Base-by-base conservation (phyloP, 2,797 vertebrate species). In the Limosa lapponica region DNA sequence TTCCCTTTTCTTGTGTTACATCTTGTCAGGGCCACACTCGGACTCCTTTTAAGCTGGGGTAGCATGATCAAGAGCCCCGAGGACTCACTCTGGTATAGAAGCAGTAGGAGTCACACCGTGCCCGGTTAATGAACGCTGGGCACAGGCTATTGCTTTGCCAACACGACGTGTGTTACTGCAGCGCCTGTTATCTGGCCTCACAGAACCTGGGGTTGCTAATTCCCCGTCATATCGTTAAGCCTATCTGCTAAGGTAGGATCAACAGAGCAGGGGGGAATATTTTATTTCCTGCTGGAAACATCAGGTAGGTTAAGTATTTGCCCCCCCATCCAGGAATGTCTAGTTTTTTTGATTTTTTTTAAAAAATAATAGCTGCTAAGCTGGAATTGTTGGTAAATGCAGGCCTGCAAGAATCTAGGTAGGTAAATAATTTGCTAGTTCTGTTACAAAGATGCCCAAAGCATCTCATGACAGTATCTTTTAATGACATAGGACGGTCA, bases 281-380 rank as follows among this genome's bases (percentile, higher is more conserved):
- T 93, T 81, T 70, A 62, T 75, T 82, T 84, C 73, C 59, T 44
- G 48, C 55, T 87, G 85, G 70, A 87, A 93, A 43, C 51, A 61
- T 82, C 62, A 70, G 70, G 80, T 71, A 58, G 43, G n/a, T 24
- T 30, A 69, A 28, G 48, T 22, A 41, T 84, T 90, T 84, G 34
- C 55, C 80, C 82, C 52, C 85, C 71, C 64, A 92, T 19, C 55
- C 75, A 55, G 70, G 30, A 62, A 25, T 43, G 39, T n/a, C 48
- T 69, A 15, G 10, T 34, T 17, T 41, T 8, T n/a, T 51, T 6
- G 17, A 12, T 20, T 39, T 70, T 78, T 48, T 66, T 36, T 7
- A 17, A 37, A 32, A 23, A 39, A 34, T 34, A 30, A 72, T 37
- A 93, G 36, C 58, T 72, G 54, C 54, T 84, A 32, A 62, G 41